Evolutionary conservation across 2,797 vertebrate genomes (phyloP), one percentile per base, ranked within the genome.

Genomic region (Melanotaenia trifasciata): DNA sequence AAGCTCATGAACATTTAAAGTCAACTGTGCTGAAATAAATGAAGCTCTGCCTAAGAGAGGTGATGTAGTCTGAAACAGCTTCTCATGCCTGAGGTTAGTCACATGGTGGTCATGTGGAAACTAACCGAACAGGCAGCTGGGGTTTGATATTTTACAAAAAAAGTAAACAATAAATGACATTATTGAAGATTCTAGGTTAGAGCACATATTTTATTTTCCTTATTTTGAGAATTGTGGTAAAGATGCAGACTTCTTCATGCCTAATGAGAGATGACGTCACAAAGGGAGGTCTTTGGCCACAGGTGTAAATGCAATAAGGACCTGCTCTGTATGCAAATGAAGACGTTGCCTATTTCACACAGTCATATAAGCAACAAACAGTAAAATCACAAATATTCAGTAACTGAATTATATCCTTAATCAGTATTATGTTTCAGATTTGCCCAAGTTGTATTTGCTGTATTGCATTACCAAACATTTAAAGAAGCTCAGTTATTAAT

Each of bases 81-180:
- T 56, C 2, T 76, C 45, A 68, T 16, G 72, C 72, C 75, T 68
- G 58, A 18, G 58, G 81, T 2, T 10, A 59, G 78, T 93, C 91
- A 90, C 90, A 90, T 85, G 87, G 3, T 40, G 8, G 85, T 90
- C 91, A 89, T 79, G 73, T 51, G 73, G 38, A 56, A 54, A 68
- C 22, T 24, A 54, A 43, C 18, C 45, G 59, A 56, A 18, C 3
- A 54, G 24, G n/a, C 24, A 47, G 47, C 47, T 8, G 14, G 14
- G 14, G 38, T 43, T 43, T 43, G 4, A 16, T 24, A 53, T 24
- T 11, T 24, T 11, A 51, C 10, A 51, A 22, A 9, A 10, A n/a
- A n/a, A 51, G 2, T 5, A 54, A 28, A 28, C 11, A 26, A 14
- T 26, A 24, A 54, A 28, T 54, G 28, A 54, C 22, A 54, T 26